Conservation (phyloP, 2,113 vertebrate genomes). For the Benitochromis conjunctus region DNA sequence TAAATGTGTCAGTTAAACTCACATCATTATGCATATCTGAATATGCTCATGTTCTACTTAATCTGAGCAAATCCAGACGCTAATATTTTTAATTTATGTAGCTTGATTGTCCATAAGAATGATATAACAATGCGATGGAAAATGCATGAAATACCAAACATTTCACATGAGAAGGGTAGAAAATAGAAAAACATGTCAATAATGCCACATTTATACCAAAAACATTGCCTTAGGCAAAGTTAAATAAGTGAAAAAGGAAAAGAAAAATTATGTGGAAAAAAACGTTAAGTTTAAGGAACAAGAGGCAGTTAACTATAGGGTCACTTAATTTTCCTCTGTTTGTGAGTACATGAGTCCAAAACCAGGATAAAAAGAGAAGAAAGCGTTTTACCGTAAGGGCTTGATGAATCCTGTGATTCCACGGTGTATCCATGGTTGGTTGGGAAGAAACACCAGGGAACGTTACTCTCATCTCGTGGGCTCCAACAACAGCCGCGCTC, state of each 20-base stretch:
- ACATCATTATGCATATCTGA: not conserved
- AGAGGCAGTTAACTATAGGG: not conserved
- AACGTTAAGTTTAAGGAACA: not conserved
- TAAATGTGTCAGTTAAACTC: not conserved
- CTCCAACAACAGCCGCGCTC: conserved; percentile 88
- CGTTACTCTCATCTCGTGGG: conserved; percentile 58
- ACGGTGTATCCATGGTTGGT: conserved; percentile 76
- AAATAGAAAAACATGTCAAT: conserved; percentile 28
- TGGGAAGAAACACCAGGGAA: conserved; percentile 90
- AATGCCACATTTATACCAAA: not conserved
- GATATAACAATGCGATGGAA: not conserved
- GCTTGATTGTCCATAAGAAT: too few species aligned
- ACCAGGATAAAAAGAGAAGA: not conserved
- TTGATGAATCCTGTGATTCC: not conserved
- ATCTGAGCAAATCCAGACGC: not conserved
- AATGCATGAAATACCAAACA: not conserved
- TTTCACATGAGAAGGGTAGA: conserved; percentile 1
- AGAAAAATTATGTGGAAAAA: not conserved
- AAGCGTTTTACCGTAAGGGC: conserved; percentile 65
- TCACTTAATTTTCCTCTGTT: not conserved
- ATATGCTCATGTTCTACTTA: not conserved
- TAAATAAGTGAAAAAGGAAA: not conserved
- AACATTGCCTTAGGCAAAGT: not conserved
- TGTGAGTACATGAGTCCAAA: not conserved
- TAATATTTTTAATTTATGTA: not conserved